Conservation (phyloP, 2,888 invertebrate genomes). For the Luperina testacea region DNA sequence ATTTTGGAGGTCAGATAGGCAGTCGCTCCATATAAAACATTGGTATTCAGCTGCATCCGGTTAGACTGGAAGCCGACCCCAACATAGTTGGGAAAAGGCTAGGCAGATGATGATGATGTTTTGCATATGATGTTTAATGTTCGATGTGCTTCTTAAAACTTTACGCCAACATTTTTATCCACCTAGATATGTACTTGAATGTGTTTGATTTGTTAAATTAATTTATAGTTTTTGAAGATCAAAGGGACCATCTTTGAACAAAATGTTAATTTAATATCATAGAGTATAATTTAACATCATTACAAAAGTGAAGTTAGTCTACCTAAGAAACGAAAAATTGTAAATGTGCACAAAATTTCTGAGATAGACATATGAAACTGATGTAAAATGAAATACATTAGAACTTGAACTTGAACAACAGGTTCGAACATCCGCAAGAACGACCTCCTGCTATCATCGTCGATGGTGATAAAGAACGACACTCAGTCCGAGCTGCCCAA, state of each 20-base stretch:
- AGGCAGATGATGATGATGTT: not conserved
- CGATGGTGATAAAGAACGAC: constrained; percentile 93
- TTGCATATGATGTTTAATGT: constrained; percentile 17
- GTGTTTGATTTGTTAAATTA: not conserved
- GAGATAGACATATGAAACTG: not conserved
- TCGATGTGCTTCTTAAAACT: constrained; percentile 9
- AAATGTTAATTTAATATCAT: too few relatives aligned
- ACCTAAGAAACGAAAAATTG: not conserved
- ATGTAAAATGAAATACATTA: not conserved
- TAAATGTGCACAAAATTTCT: not conserved
- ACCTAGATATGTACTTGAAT: not conserved
- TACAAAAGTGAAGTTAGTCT: not conserved
- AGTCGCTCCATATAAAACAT: too few relatives aligned
- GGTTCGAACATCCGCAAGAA: constrained; percentile 89
- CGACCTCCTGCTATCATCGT: constrained; percentile 90
- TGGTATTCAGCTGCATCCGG: too few relatives aligned
- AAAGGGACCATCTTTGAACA: not conserved
- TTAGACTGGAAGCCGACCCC: too few relatives aligned
- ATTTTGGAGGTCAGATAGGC: too few relatives aligned
- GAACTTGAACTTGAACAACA: constrained; percentile 51
- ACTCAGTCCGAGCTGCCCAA: constrained; percentile 93
- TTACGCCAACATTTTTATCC: not conserved
- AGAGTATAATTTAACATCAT: not conserved
- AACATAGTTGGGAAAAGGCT: too few relatives aligned
- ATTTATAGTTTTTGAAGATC: not conserved